Percentiles rank a stretch among this genome's conserved stretches.
phyloP scores from a whole-genome alignment of 2,113 vertebrate genomes.

The Gallinago media region DNA sequence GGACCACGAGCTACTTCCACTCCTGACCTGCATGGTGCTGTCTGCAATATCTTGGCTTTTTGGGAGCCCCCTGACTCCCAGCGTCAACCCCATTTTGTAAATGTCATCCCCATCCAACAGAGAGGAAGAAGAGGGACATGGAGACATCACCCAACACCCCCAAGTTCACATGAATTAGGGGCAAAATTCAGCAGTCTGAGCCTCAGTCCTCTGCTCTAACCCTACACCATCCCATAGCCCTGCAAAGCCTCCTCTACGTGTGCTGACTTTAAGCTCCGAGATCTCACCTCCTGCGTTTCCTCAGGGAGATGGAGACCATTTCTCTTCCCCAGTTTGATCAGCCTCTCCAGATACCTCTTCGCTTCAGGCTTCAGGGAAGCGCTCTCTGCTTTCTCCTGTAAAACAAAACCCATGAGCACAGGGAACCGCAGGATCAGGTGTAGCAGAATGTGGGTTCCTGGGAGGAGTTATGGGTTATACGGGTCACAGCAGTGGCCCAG shows the following conservation, averaged over 20 bases:
- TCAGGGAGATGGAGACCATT: conserved; percentile 91
- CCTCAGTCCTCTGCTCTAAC: background rate
- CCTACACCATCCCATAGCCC: rapidly evolving
- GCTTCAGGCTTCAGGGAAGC: conserved; percentile 81
- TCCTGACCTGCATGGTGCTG: background rate
- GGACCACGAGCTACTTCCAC: background rate
- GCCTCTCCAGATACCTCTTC: conserved; percentile 87
- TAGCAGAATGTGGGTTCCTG: background rate
- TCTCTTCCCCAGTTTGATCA: conserved; percentile 88
- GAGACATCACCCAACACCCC: rapidly evolving
- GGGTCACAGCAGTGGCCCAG: background rate
- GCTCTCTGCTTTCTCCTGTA: conserved; percentile 80
- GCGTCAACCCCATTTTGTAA: rapidly evolving
- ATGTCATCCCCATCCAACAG: rapidly evolving
- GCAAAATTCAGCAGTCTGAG: background rate
- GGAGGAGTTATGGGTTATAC: rapidly evolving
- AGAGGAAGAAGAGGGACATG: background rate
- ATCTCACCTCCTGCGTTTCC: conserved; percentile 87
- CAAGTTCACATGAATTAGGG: rapidly evolving
- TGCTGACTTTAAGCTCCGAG: background rate
- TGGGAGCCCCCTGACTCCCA: background rate
- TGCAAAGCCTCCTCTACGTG: rapidly evolving
- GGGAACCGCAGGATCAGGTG: background rate
- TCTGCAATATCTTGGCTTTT: background rate
- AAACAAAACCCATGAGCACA: background rate